Conservation (phyloP, 2,797 vertebrate genomes). For the Takifugu rubripes region DNA sequence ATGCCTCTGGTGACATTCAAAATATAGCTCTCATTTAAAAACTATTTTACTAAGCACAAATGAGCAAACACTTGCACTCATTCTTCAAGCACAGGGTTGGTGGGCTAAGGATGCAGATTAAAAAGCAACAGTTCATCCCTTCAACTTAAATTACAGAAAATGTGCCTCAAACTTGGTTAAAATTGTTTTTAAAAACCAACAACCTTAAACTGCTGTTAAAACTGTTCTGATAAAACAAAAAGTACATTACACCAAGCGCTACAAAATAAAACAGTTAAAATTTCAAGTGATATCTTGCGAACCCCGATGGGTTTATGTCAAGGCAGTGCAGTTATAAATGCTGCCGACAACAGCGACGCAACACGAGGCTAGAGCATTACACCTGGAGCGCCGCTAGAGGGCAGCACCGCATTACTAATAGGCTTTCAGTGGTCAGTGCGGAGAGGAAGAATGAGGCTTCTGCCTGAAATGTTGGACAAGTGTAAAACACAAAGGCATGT, state of each 20-base stretch:
- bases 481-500: conserved; percentile 23
- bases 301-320: no score
- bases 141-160: no score
- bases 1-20: neutral
- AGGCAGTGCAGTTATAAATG: no score
- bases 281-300: no score
- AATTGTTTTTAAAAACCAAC: no score
- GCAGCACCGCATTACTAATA: conserved; percentile 37
- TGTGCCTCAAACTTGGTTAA: no score
- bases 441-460: conserved; percentile 8
- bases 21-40: conserved; percentile 12
- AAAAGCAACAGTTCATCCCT: no score
- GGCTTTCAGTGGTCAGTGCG: conserved; percentile 43
- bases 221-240: neutral
- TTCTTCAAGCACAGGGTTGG: no score
- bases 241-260: conserved; percentile 21
- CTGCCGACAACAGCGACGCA: neutral
- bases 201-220: neutral
- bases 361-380: conserved; percentile 29
- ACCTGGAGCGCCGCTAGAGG: conserved; percentile 39
- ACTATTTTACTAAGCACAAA: conserved; percentile 5
- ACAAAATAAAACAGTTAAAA: neutral
- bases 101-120: no score
- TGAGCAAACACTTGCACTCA: conserved; percentile 21
- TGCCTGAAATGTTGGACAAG: conserved; percentile 71